Evolutionary conservation across 2,888 invertebrate genomes (phyloP), one percentile per base, ranked within the genome.

Genomic region (Mimachlamys varia): DNA sequence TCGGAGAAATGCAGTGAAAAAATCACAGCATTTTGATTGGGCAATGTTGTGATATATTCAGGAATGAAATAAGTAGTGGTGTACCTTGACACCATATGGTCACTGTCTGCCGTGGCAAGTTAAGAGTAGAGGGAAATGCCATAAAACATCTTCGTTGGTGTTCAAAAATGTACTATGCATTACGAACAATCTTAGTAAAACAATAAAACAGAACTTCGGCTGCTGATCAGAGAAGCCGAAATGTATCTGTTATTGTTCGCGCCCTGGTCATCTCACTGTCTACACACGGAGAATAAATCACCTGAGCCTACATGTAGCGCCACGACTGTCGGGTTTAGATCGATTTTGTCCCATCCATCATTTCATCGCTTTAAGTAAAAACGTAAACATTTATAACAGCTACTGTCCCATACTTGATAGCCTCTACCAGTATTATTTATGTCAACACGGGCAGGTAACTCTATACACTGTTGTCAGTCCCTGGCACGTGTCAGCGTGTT

Each of bases 301-400:
- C 76, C 76, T 76, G 33, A 33, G 33, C 76, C 33, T 12, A 33
- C 76, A 76, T 33, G 1, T 10, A 27, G 17, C 76, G 7, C 76
- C 76, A 33, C 27, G 76, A 76, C 33, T 58, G 58, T 58, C 13
- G 58, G 58, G 58, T 33, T 76, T 76, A 33, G 27, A 76, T 76
- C 76, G 76, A 76, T 76, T 76, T 76, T 12, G 76, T 33, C 76
- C 76, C 22, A 76, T 76, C 76, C 76, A 76, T 76, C 76, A 76
- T 76, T 33, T 76, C 76, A 76, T 10, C 33, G 27, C 76, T 33
- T 76, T 33, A 76, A 76, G 76, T 76, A 76, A 76, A 76, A 76
- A 76, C 27, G 76, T 76, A 76, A 76, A 76, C 76, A 76, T 76
- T 76, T 76, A 33, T 13, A 76, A 76, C 76, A 5, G 76, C 27